Conservation (phyloP, 2,888 invertebrate genomes). For the Rhingia rostrata region DNA sequence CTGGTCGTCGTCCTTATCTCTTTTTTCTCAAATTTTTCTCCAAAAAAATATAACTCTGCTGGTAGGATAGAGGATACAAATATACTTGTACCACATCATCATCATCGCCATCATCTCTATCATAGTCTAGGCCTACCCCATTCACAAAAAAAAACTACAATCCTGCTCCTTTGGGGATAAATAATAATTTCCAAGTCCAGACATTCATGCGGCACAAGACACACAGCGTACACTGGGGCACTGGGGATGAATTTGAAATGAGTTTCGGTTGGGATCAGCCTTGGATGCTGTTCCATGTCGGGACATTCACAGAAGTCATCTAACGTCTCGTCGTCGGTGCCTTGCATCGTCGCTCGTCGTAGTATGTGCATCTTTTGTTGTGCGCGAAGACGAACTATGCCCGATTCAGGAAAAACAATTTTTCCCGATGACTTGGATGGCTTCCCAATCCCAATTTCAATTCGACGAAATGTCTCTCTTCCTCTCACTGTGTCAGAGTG, state of each 20-base stretch:
- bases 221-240: constrained; percentile 62
- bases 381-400: not conserved
- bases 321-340: constrained; percentile 14
- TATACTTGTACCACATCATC: constrained; percentile 32
- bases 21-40: constrained; percentile 48
- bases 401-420: constrained; percentile 60
- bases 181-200: constrained; percentile 73
- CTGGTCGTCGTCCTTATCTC: constrained; percentile 7
- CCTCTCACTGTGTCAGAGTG: not conserved
- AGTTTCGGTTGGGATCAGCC: constrained; percentile 23
- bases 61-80: constrained; percentile 25
- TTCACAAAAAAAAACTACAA: not conserved
- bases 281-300: constrained; percentile 36
- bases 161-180: constrained; percentile 62
- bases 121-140: constrained; percentile 64
- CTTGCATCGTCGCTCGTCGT: constrained; percentile 36
- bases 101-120: constrained; percentile 24
- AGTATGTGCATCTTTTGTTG: not conserved
- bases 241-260: constrained; percentile 74
- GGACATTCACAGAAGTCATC: constrained; percentile 18
- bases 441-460: constrained; percentile 70
- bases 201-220: constrained; percentile 52
- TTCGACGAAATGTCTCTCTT: constrained; percentile 49
- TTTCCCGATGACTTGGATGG: constrained; percentile 69
- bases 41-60: constrained; percentile 58